These are phyloP conservation scores for Liolophura sinensis DNA, from an alignment of 1,140 invertebrate species.

Conservation along the genomic window DNA sequence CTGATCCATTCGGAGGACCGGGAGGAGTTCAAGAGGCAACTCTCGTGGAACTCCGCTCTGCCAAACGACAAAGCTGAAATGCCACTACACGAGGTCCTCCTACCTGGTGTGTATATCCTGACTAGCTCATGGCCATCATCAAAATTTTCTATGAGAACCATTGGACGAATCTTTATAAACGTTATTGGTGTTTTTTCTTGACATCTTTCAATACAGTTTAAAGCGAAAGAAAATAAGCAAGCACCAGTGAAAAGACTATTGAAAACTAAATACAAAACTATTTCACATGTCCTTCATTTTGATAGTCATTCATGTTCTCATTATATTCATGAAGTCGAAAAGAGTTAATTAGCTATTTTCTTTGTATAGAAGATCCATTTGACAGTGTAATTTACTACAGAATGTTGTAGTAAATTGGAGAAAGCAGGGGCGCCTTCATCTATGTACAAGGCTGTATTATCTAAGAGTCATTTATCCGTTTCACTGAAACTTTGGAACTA, in stretches of 20 bases:
- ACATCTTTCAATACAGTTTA: neutral
- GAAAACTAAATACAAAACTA: neutral
- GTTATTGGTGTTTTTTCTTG: neutral
- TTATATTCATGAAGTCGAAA: too few relatives aligned
- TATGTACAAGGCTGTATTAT: too few relatives aligned
- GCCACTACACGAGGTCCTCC: constrained; percentile 46
- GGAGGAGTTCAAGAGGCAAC: constrained; percentile 93
- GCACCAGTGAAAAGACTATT: neutral
- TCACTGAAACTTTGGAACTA: too few relatives aligned
- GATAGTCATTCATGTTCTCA: too few relatives aligned
- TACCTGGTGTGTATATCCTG: constrained; percentile 37
- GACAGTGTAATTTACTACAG: too few relatives aligned
- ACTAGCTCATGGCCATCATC: neutral
- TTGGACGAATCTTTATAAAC: neutral
- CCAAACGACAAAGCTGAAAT: constrained; percentile 69
- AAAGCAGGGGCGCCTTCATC: too few relatives aligned
- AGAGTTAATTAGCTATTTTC: too few relatives aligned
- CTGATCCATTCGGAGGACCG: constrained; percentile 98
- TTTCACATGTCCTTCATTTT: neutral
- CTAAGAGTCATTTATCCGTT: too few relatives aligned
- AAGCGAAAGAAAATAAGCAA: neutral
- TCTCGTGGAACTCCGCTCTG: constrained; percentile 91
- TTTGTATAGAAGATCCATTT: too few relatives aligned
- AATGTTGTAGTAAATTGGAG: too few relatives aligned
- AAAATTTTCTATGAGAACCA: neutral